Evolutionary conservation across 2,113 vertebrate genomes (phyloP).

Genomic region (Nycticryphes semicollaris): DNA sequence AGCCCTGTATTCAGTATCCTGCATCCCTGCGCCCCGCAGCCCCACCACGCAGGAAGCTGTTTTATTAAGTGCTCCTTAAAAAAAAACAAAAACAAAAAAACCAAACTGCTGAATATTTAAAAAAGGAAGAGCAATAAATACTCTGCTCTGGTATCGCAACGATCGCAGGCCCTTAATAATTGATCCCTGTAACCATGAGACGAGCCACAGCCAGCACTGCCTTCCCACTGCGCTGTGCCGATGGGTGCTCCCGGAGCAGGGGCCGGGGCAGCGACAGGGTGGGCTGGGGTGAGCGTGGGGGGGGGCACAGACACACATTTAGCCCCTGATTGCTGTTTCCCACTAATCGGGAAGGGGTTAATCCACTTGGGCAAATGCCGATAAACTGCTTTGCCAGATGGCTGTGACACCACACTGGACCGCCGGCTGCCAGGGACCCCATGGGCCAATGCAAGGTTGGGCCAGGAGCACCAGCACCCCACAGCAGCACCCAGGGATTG

Average conservation of each 20-base stretch:
- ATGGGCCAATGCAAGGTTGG: fast-evolving
- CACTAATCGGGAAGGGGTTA: not conserved
- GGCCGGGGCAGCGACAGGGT: too few relatives aligned
- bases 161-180: slow-evolving; percentile 75
- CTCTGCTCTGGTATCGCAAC: slow-evolving; percentile 73
- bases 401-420: not conserved
- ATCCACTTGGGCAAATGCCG: not conserved
- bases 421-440: not conserved
- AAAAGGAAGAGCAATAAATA: slow-evolving; percentile 76
- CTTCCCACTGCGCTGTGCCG: not conserved
- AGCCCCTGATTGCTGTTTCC: not conserved
- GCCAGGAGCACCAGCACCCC: not conserved
- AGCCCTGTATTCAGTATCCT: not conserved
- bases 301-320: not conserved
- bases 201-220: not conserved
- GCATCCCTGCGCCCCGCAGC: not conserved
- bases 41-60: not conserved
- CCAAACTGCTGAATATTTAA: slow-evolving; percentile 83
- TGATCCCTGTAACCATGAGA: slow-evolving; percentile 60
- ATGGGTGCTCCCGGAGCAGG: fast-evolving
- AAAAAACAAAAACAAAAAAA: not conserved
- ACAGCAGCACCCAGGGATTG: not conserved
- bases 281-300: fast-evolving
- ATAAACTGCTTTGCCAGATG: slow-evolving; percentile 59
- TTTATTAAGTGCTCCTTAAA: not conserved